Conservation (phyloP, 2,797 vertebrate genomes). For the Uromys caudimaculatus region DNA sequence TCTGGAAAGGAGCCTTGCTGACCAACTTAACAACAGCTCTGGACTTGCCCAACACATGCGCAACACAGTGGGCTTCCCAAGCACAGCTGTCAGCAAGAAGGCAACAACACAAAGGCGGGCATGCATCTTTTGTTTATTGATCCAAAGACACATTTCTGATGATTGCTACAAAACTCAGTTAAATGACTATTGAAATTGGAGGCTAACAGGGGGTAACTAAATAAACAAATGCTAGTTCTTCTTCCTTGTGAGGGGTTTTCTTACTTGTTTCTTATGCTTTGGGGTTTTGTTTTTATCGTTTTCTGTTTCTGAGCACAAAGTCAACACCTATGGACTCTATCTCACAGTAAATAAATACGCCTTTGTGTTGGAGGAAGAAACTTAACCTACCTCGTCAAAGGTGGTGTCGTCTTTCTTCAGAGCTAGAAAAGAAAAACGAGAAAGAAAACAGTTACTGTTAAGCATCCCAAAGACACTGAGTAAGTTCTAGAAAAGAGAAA, state of each 20-base stretch:
- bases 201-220: background rate
- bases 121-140: background rate
- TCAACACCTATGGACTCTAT: slow-evolving; percentile 44
- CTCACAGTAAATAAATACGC: slow-evolving; percentile 74
- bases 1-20: background rate
- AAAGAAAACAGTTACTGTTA: slow-evolving; percentile 82
- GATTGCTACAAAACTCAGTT: slow-evolving; percentile 22
- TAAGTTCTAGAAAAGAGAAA: slow-evolving; percentile 56
- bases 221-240: background rate
- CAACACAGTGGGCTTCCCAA: background rate
- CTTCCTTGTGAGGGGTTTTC: background rate
- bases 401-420: slow-evolving; percentile 96
- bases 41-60: background rate
- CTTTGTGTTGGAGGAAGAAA: slow-evolving; percentile 77
- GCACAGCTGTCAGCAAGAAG: background rate
- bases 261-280: background rate
- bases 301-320: slow-evolving; percentile 56
- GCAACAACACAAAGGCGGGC: background rate
- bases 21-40: background rate
- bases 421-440: slow-evolving; percentile 89
- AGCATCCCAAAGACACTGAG: slow-evolving; percentile 74
- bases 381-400: slow-evolving; percentile 94
- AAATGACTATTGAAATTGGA: slow-evolving; percentile 10
- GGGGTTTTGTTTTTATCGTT: background rate
- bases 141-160: slow-evolving; percentile 49